Evolutionary conservation across 23 tunicate species (phyloP).

Genomic region (Trididemnum miniatum): DNA sequence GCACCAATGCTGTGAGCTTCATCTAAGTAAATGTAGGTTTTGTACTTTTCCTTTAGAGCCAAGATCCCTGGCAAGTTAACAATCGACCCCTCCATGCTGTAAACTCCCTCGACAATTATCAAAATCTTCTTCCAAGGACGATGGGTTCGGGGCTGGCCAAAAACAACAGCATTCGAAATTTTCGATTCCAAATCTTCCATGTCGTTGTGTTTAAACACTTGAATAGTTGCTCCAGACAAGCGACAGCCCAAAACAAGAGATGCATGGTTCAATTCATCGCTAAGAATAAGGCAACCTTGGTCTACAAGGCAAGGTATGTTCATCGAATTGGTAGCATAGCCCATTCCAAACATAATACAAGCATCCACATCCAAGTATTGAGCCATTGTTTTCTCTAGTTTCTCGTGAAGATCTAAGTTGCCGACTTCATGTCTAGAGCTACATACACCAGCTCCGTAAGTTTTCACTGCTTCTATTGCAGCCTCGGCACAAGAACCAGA

Average conservation of each 20-base stretch:
- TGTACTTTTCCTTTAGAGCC: constrained; percentile 71
- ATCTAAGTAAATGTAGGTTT: constrained; percentile 75
- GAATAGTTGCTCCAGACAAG: constrained; percentile 61
- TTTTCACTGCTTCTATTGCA: constrained; percentile 55
- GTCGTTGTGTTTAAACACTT: constrained; percentile 82
- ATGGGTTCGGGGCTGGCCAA: constrained; percentile 69
- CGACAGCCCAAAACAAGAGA: constrained; percentile 81
- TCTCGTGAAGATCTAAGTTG: constrained; percentile 59
- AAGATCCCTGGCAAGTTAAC: constrained; percentile 67
- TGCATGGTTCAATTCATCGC: constrained; percentile 88
- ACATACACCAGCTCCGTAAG: constrained; percentile 75
- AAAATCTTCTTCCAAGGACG: constrained; percentile 87
- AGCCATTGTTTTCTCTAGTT: constrained; percentile 68
- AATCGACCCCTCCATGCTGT: constrained; percentile 93
- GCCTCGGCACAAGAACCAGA: constrained; percentile 73
- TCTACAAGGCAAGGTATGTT: constrained; percentile 79
- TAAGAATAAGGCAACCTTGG: constrained; percentile 72
- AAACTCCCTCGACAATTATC: constrained; percentile 87
- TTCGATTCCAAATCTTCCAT: constrained; percentile 74
- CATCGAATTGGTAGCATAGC: constrained; percentile 92
- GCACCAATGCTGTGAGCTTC: constrained; percentile 97
- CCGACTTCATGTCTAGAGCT: constrained; percentile 67
- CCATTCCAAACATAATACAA: constrained; percentile 82
- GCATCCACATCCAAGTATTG: constrained; percentile 77
- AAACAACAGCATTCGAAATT: constrained; percentile 54